A percentile compares a stretch with the other conserved stretches of the same genome.
These are phyloP conservation scores for Acronicta leporina DNA, from an alignment of 2,888 invertebrate genomes.

Conservation along the genomic window DNA sequence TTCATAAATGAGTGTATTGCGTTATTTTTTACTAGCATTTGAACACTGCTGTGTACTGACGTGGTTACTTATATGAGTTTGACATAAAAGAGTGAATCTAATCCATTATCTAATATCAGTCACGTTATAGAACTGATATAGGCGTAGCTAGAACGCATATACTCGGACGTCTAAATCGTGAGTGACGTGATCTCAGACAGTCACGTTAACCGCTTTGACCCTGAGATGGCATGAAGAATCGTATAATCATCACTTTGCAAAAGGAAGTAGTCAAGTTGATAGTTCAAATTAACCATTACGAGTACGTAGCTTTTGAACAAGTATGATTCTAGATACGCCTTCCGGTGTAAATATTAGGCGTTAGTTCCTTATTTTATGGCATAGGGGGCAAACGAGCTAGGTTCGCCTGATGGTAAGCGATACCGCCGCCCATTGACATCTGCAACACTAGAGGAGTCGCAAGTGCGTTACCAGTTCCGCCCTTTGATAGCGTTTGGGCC, in stretches of 20 bases:
- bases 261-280: slow-evolving; percentile 11
- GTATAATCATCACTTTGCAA: slow-evolving; percentile 21
- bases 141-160: slow-evolving; percentile 22
- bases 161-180: slow-evolving; percentile 35
- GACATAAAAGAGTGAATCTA: slow-evolving; percentile 6
- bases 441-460: too few species aligned
- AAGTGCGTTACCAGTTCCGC: too few species aligned
- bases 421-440: too few species aligned
- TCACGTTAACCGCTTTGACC: slow-evolving; percentile 48
- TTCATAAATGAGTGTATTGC: too few species aligned
- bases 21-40: too few species aligned
- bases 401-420: too few species aligned
- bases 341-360: too few species aligned
- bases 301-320: slow-evolving; percentile 4
- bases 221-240: slow-evolving; percentile 32
- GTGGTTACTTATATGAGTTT: not conserved
- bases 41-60: not conserved
- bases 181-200: slow-evolving; percentile 40
- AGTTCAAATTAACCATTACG: slow-evolving; percentile 5
- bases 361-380: too few species aligned
- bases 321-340: too few species aligned
- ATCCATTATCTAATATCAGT: slow-evolving; percentile 25
- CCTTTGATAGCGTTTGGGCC: too few species aligned
- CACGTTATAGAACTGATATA: slow-evolving; percentile 27
- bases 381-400: too few species aligned